Percentiles rank a stretch among this genome's conserved stretches.
Evolutionary conservation across 2,888 invertebrate genomes (phyloP).

Genomic region (Diplolepis rosae): DNA sequence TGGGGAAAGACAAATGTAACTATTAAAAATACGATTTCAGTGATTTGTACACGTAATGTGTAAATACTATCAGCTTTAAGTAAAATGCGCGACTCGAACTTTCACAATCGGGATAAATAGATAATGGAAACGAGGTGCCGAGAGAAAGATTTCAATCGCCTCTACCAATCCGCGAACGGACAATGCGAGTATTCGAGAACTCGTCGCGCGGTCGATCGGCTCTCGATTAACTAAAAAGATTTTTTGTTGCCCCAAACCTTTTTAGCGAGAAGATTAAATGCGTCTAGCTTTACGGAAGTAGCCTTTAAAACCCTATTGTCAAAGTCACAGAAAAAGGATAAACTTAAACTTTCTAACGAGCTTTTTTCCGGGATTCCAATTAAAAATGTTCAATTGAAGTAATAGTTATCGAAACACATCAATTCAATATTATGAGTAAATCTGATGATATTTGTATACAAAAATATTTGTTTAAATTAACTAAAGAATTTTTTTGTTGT

Average conservation of each 20-base stretch:
- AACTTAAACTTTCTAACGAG: background rate
- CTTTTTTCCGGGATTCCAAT: too few species aligned
- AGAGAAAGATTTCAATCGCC: conserved; percentile 65
- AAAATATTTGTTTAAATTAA: too few species aligned
- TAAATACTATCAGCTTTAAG: conserved; percentile 27
- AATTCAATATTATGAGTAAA: too few species aligned
- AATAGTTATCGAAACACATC: too few species aligned
- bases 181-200: conserved; percentile 61
- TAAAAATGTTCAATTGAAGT: too few species aligned
- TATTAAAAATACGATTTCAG: conserved; percentile 4
- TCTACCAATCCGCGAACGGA: conserved; percentile 62
- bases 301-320: conserved; percentile 9
- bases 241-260: conserved; percentile 45
- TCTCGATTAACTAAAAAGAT: conserved; percentile 64
- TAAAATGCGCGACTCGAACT: conserved; percentile 20
- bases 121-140: conserved; percentile 41
- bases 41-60: conserved; percentile 28
- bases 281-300: conserved; percentile 34
- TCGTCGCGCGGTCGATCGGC: conserved; percentile 63
- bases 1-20: background rate
- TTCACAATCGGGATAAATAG: conserved; percentile 19
- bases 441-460: too few species aligned
- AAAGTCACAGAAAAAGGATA: background rate
- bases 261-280: conserved; percentile 39
- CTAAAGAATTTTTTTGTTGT: too few species aligned